phyloP scores from a whole-genome alignment of 2,888 invertebrate species.

The Plemyria rubiginata region DNA sequence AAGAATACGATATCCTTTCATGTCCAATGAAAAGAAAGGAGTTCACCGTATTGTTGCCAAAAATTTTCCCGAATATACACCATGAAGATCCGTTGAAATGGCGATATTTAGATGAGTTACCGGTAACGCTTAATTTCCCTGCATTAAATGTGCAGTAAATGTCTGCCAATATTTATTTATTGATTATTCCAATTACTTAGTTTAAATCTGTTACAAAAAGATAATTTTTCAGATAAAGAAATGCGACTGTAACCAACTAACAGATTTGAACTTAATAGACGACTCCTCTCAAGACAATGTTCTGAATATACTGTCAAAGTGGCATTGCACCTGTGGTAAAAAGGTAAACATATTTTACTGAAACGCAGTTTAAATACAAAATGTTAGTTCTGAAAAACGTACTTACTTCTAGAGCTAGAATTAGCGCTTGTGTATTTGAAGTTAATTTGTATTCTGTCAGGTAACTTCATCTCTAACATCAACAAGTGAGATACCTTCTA shows the following conservation, averaged over 20 bases:
- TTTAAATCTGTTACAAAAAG: not conserved
- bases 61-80: slow-evolving; percentile 63
- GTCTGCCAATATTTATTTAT: too few species aligned
- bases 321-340: slow-evolving; percentile 77
- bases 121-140: slow-evolving; percentile 51
- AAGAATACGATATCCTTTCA: slow-evolving; percentile 60
- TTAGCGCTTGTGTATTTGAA: not conserved
- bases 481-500: slow-evolving; percentile 66
- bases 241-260: slow-evolving; percentile 76
- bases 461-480: slow-evolving; percentile 71
- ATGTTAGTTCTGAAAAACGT: too few species aligned
- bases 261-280: slow-evolving; percentile 69
- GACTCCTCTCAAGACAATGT: slow-evolving; percentile 75
- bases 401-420: not conserved
- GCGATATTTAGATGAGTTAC: slow-evolving; percentile 69
- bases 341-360: slow-evolving; percentile 55
- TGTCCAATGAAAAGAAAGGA: slow-evolving; percentile 59
- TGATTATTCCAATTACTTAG: not conserved
- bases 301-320: slow-evolving; percentile 72
- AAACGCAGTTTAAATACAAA: not conserved
- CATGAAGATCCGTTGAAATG: slow-evolving; percentile 65
- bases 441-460: slow-evolving; percentile 44
- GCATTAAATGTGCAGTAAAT: not conserved
- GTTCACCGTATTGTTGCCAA: slow-evolving; percentile 69
- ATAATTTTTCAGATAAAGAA: slow-evolving; percentile 65